Conservation (phyloP, 1,140 invertebrate species). For the Ooceraea biroi region DNA sequence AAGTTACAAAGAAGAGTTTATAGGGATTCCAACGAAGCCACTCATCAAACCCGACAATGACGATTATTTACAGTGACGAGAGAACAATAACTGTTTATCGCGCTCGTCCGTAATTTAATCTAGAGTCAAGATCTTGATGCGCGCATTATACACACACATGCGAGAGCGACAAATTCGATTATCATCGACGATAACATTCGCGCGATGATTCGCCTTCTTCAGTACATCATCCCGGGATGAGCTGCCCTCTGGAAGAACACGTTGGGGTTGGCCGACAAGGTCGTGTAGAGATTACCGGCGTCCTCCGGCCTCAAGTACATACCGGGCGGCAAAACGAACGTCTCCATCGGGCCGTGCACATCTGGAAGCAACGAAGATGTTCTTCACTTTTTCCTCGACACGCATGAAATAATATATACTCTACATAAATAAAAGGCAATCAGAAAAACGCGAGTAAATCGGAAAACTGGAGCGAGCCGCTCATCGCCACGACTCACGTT, state of each 20-base stretch:
- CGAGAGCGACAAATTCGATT: not conserved
- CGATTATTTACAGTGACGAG: constrained; percentile 64
- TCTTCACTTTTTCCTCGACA: not conserved
- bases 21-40: no score
- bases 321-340: constrained; percentile 87
- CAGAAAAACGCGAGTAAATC: not conserved
- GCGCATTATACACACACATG: not conserved
- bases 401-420: not conserved
- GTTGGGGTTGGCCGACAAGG: constrained; percentile 93
- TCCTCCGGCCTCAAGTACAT: constrained; percentile 92
- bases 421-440: not conserved
- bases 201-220: constrained; percentile 72
- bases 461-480: not conserved
- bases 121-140: not conserved
- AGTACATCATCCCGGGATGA: constrained; percentile 94
- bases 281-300: constrained; percentile 92
- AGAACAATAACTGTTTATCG: constrained; percentile 31
- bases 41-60: not conserved
- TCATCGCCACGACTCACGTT: not conserved
- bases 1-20: not conserved
- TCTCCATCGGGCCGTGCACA: constrained; percentile 82
- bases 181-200: not conserved
- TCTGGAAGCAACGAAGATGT: constrained; percentile 74
- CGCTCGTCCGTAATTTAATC: constrained; percentile 54
- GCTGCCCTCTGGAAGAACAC: constrained; percentile 93